A percentile compares a stretch with the other conserved stretches of the same genome.
Conservation (phyloP, 2,888 invertebrate species). For the Chelonus formosanus region DNA sequence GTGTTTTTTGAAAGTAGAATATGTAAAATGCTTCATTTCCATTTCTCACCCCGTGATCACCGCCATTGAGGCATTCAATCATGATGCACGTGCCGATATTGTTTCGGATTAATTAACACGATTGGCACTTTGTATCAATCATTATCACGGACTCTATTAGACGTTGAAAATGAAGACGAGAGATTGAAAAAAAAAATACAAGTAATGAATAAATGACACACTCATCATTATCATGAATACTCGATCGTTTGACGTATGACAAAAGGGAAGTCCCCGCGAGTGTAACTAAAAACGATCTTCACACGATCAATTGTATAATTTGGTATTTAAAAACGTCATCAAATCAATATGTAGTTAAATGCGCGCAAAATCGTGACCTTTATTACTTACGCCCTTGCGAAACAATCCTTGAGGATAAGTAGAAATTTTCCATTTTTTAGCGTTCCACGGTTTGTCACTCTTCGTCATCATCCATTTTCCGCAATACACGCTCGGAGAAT, state of each 20-base stretch:
- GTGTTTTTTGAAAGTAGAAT: too few species aligned
- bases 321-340: background rate
- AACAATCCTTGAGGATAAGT: background rate
- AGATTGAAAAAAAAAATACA: background rate
- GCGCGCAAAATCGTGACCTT: slow-evolving; percentile 21
- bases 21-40: background rate
- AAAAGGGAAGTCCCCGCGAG: too few species aligned
- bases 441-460: slow-evolving; percentile 16
- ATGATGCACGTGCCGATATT: slow-evolving; percentile 21
- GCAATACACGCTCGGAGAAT: slow-evolving; percentile 15
- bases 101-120: slow-evolving; percentile 20
- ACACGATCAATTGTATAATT: too few species aligned
- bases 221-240: too few species aligned
- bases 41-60: slow-evolving; percentile 4
- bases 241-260: too few species aligned
- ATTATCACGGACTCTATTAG: background rate
- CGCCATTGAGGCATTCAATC: slow-evolving; percentile 4
- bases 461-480: slow-evolving; percentile 13
- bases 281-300: too few species aligned
- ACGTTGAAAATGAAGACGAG: background rate
- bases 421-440: background rate
- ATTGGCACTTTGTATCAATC: background rate
- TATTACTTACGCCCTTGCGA: slow-evolving; percentile 20
- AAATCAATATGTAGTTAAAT: slow-evolving; percentile 16
- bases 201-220: too few species aligned